A percentile compares a stretch with the other conserved stretches of the same genome.
Conservation (phyloP, 2,797 vertebrate species). For the Lepilemur septentrionalis region DNA sequence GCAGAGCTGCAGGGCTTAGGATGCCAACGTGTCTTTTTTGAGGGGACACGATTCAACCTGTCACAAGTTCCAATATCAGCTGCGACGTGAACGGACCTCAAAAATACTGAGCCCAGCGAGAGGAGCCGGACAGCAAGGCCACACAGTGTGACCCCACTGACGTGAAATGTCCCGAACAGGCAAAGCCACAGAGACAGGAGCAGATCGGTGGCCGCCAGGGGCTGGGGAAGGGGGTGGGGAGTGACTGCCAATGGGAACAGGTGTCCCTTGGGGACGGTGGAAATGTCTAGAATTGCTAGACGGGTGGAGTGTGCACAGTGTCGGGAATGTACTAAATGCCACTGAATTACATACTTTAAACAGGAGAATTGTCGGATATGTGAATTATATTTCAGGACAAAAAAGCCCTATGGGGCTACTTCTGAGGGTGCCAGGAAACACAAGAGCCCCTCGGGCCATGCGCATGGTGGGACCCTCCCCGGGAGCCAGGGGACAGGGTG, state of each 20-base stretch:
- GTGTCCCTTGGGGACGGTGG: neutral
- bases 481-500: neutral
- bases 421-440: neutral
- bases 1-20: neutral
- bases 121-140: neutral
- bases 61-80: neutral
- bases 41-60: neutral
- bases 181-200: neutral
- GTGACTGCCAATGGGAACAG: neutral
- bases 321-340: neutral
- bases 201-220: neutral
- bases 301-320: neutral
- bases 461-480: neutral
- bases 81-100: neutral
- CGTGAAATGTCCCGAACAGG: neutral
- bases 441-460: neutral
- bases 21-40: neutral
- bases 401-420: neutral
- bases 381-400: neutral
- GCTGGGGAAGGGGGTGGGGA: neutral
- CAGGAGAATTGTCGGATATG: neutral
- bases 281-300: neutral
- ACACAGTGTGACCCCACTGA: neutral
- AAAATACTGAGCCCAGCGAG: too few species aligned
- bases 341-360: neutral